These are phyloP conservation scores for Stenichneumon culpator DNA, from an alignment of 2,888 invertebrate genomes.

Conservation along the genomic window DNA sequence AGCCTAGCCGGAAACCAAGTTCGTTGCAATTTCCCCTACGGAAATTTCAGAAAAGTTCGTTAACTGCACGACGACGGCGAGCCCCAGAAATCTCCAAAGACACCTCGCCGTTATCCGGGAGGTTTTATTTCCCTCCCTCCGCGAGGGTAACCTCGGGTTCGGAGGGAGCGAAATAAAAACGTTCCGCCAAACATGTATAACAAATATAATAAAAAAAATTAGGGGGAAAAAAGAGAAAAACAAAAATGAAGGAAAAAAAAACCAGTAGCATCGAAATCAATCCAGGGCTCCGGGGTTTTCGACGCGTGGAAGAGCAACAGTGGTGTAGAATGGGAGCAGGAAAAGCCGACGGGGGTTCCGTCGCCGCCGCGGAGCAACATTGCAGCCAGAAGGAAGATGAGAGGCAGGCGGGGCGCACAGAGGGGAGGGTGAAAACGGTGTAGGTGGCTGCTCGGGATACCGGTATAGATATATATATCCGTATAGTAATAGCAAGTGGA, in stretches of 20 bases:
- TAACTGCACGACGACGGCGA: constrained; percentile 6
- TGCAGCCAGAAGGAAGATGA: constrained; percentile 42
- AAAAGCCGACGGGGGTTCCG: constrained; percentile 33
- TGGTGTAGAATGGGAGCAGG: constrained; percentile 17
- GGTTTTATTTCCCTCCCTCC: no score
- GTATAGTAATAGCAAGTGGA: constrained; percentile 54
- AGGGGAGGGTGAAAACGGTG: constrained; percentile 48
- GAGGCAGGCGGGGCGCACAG: not conserved
- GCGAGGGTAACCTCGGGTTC: no score
- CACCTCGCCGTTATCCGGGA: not conserved
- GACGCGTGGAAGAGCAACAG: constrained; percentile 33
- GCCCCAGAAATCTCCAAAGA: constrained; percentile 12
- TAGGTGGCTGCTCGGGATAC: constrained; percentile 50
- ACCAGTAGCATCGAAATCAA: constrained; percentile 13
- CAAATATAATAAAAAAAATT: not conserved
- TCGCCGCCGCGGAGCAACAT: constrained; percentile 49
- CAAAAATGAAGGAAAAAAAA: not conserved
- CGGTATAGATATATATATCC: constrained; percentile 24
- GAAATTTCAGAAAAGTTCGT: constrained; percentile 55
- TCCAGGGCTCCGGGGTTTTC: constrained; percentile 1
- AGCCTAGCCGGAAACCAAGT: constrained; percentile 6
- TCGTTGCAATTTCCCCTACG: constrained; percentile 51
- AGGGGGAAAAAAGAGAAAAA: not conserved
- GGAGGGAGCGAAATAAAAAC: not conserved
- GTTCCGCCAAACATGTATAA: not conserved